phyloP scores from a whole-genome alignment of 2,888 invertebrate genomes.

The Eupithecia subumbrata region DNA sequence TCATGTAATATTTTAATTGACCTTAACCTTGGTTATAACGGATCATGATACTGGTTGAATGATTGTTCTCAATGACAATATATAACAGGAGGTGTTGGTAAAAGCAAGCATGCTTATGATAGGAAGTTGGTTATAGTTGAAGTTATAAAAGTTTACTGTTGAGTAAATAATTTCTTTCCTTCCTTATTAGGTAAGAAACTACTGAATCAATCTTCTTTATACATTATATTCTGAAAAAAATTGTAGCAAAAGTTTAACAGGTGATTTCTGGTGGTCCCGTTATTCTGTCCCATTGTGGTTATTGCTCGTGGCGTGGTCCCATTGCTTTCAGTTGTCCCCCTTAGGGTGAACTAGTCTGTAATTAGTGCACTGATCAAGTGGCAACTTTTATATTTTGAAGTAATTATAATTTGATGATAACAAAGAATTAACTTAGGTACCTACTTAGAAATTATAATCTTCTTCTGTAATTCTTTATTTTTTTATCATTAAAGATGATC shows the following conservation, averaged over 20 bases:
- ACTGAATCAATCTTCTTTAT: neutral
- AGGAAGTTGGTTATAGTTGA: neutral
- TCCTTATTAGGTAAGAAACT: neutral
- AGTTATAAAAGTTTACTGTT: no score
- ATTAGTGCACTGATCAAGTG: no score
- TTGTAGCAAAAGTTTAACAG: no score
- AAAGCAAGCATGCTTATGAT: neutral
- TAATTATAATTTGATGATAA: no score
- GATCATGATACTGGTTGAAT: constrained; percentile 50
- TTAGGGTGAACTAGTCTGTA: no score
- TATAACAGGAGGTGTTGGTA: neutral
- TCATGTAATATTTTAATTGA: constrained; percentile 30
- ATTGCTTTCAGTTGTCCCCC: no score
- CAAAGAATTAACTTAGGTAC: neutral
- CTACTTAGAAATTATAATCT: neutral
- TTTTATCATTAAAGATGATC: neutral
- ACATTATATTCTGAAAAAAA: neutral
- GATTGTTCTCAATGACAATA: constrained; percentile 19
- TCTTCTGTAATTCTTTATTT: neutral
- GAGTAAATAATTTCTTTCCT: neutral
- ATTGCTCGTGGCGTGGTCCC: no score
- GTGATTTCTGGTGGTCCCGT: no score
- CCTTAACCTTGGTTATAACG: constrained; percentile 53
- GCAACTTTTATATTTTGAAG: no score
- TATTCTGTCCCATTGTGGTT: no score